Evolutionary conservation across 2,888 invertebrate species (phyloP).

Genomic region (Eupithecia inturbata): DNA sequence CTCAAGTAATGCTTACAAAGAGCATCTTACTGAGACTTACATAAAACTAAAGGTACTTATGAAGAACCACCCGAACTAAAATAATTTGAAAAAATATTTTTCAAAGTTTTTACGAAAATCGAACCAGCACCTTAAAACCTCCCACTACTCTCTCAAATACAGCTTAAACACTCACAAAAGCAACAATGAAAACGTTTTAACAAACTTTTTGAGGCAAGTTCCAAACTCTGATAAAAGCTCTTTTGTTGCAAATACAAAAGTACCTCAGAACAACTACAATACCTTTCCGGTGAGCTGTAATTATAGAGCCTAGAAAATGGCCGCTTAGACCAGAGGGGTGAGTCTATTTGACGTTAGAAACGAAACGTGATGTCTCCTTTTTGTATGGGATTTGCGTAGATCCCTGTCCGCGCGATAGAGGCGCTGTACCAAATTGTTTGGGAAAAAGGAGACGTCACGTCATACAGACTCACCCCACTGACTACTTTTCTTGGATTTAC

Average conservation of each 20-base stretch:
- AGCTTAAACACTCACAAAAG: conserved; percentile 19
- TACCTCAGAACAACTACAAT: conserved; percentile 24
- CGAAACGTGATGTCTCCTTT: too few relatives aligned
- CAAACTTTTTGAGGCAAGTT: conserved; percentile 3
- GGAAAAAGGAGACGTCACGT: too few relatives aligned
- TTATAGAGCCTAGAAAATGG: conserved; percentile 38
- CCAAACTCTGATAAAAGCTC: conserved; percentile 7
- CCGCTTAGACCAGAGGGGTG: too few relatives aligned
- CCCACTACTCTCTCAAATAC: not conserved
- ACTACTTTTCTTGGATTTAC: not conserved
- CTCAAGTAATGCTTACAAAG: too few relatives aligned
- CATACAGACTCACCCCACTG: too few relatives aligned
- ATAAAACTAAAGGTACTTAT: too few relatives aligned
- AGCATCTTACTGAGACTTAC: too few relatives aligned
- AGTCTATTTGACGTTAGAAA: too few relatives aligned
- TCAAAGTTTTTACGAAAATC: not conserved
- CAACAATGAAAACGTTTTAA: conserved; percentile 2
- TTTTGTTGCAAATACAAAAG: conserved; percentile 22
- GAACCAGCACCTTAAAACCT: not conserved
- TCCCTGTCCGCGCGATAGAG: too few relatives aligned
- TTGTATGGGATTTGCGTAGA: too few relatives aligned
- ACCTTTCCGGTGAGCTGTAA: conserved; percentile 38
- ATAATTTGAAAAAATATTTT: not conserved
- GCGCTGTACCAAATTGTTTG: too few relatives aligned
- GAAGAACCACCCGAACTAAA: too few relatives aligned